Percentiles rank a stretch among this genome's conserved stretches.
These are phyloP conservation scores for Sinotaia quadrata DNA, from an alignment of 2,888 invertebrate genomes.

Conservation along the genomic window DNA sequence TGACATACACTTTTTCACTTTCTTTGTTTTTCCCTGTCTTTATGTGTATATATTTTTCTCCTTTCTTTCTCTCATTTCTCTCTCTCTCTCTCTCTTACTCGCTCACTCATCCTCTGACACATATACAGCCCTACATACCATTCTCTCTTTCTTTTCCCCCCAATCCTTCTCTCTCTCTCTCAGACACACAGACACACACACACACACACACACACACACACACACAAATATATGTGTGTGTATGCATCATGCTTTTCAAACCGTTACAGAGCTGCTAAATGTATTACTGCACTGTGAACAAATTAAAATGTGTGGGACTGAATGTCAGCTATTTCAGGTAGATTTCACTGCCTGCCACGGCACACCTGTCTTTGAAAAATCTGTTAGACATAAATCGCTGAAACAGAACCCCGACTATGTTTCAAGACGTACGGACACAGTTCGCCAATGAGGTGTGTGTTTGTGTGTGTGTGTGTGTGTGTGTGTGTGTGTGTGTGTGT, in stretches of 20 bases:
- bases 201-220: background rate
- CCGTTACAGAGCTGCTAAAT: no score
- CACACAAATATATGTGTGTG: background rate
- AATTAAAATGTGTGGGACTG: no score
- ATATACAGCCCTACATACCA: no score
- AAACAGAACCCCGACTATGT: background rate
- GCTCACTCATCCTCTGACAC: slow-evolving; percentile 17
- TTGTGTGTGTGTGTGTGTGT: slow-evolving; percentile 6
- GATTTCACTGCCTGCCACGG: no score
- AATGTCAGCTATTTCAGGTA: no score
- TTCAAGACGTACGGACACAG: background rate
- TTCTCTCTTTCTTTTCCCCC: background rate
- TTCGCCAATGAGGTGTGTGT: background rate
- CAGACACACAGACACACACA: background rate
- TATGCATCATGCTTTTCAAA: background rate
- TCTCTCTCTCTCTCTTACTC: slow-evolving; percentile 16
- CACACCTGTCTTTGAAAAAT: no score
- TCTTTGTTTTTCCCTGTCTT: background rate
- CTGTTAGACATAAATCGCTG: no score
- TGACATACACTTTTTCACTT: no score
- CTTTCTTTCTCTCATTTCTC: background rate
- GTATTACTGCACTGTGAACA: no score
- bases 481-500: background rate
- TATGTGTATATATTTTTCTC: background rate
- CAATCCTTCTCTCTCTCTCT: background rate